Conservation (phyloP, 2,888 invertebrate species). For the Argyresthia albistria region DNA sequence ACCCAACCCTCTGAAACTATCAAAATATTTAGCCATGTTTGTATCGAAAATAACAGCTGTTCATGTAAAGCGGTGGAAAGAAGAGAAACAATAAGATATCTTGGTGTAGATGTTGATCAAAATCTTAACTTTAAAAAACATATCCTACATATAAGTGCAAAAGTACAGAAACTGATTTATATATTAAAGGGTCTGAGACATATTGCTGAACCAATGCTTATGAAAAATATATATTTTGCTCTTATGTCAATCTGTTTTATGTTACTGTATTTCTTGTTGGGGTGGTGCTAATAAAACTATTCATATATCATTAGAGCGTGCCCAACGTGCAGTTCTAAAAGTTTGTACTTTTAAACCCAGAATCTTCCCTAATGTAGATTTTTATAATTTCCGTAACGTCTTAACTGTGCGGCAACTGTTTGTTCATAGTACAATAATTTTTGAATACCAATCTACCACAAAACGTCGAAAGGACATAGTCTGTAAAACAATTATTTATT, state of each 20-base stretch:
- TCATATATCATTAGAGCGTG: too few relatives aligned
- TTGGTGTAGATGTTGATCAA: too few relatives aligned
- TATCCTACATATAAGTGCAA: neutral
- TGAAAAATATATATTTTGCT: slow-evolving; percentile 2
- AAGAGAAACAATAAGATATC: too few relatives aligned
- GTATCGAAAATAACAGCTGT: neutral
- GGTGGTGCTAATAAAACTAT: neutral
- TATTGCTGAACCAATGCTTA: neutral
- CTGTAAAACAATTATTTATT: too few relatives aligned
- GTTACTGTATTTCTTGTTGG: neutral
- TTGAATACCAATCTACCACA: too few relatives aligned
- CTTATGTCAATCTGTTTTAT: slow-evolving; percentile 1
- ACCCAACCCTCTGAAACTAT: too few relatives aligned
- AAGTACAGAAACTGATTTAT: neutral
- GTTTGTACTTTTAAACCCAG: neutral
- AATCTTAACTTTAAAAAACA: neutral
- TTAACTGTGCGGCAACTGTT: neutral
- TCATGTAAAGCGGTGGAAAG: neutral
- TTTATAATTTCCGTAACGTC: neutral
- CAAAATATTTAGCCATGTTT: neutral
- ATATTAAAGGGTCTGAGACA: neutral
- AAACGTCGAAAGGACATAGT: too few relatives aligned
- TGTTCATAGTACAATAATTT: neutral
- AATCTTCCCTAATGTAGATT: neutral
- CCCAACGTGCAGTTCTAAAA: neutral